Evolutionary conservation across 2,113 vertebrate genomes (phyloP), one percentile per base, ranked within the genome.

Genomic region (Tachycineta bicolor): DNA sequence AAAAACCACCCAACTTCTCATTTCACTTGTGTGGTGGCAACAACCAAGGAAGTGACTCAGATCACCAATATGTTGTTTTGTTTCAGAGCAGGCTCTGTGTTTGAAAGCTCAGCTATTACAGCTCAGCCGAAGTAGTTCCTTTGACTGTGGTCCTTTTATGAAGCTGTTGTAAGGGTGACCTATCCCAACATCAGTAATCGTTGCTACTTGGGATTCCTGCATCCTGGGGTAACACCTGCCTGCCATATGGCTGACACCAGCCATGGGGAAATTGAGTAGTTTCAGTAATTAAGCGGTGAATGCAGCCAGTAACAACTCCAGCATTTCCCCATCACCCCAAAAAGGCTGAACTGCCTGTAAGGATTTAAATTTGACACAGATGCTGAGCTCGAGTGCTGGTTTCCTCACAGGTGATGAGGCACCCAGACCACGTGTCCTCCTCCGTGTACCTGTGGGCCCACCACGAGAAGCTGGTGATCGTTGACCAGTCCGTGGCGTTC

Each of bases 381-480:
- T 0, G 1, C 43, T 24, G 78, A 39, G n/a, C 77, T 62, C 7
- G 2, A 24, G 37, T 7, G 18, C 33, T 78, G 73, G 11, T 69
- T 92, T 44, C 75, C 58, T 94, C 21, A 1, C 75, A 99, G 99
- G 99, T 99, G 93, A 99, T 99, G 98, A 98, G 99, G n/a, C 99
- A 99, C 88, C 99, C 99, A 0, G 99, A 99, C 97, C 99, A 99
- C 1, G 99, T 99, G 70, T 99, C 99, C 1, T 99, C 99, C 26
- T 96, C 98, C 0, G 99, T 99, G 33, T 99, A 99, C 89, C 97
- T 99, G 64, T 99, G 99, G 99, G 99, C 99, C 18, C 99, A 99
- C 83, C 99, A 99, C 1, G 99, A 99, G 98, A 99, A 99, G 93
- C 98, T 99, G 3, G 97, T 99, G 28, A 96, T 99, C 1, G 93